Base-by-base conservation (phyloP, 2,888 invertebrate genomes). In the Galerucella nymphaeae region DNA sequence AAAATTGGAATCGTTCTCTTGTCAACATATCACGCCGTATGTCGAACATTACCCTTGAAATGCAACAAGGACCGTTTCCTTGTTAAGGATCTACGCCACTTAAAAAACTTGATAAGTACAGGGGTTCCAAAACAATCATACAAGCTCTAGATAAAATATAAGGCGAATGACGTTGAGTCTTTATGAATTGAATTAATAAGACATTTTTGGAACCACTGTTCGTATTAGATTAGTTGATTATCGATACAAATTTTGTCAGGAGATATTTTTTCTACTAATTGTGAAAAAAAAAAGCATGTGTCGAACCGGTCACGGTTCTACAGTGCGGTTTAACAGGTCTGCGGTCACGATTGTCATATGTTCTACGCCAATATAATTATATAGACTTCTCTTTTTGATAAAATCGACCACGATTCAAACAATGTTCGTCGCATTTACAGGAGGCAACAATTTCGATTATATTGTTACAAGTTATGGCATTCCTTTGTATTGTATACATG, bases 1-100 rank as follows among this genome's bases (percentile, higher is more conserved):
- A 79, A 80, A 80, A 80, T 78, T 74, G 75, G 78, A 80, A 79
- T 81, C 80, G 83, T 82, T 85, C 82, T 83, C 83, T 83, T 85
- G 85, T 85, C 85, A 86, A 85, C 86, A 84, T 85, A 84, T 86
- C 85, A 84, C 79, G 79, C 85, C 84, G 82, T 85, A 84, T 85
- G 85, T 85, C 82, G 84, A 63, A 42, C 57, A 50, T 59, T 65
- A 41, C 38, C 18, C 61, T 62, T 41, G 16, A 58, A 62, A 9
- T n/a, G 61, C 61, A 62, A 62, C 38, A 38, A 41, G 38, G 18
- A 62, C 61, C 18, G 75, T 75, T 77, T 75, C 76, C 76, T 73
- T 72, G 76, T 78, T 78, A 71, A 77, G 74, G 69, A 76, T 75
- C 78, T 75, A 78, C 78, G 75, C 75, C 74, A 75, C 71, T 71